Base-by-base conservation (phyloP, 2,888 invertebrate genomes). In the Epsilonema sp. region DNA sequence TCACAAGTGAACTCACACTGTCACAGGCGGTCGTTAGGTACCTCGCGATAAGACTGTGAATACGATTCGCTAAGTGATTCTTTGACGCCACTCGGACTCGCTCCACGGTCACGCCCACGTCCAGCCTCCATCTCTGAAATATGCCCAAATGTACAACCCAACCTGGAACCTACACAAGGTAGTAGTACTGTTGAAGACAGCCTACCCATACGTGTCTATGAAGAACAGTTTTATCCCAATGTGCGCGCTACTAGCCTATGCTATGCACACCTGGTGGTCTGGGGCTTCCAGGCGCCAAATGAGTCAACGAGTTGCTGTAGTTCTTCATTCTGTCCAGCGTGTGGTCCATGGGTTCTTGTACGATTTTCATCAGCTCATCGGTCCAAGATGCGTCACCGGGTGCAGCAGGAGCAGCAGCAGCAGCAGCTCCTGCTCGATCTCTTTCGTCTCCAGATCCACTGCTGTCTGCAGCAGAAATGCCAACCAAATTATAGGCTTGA, bases 341-440 rank as follows among this genome's bases (percentile, higher is more conserved):
- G 40, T 56, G 54, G 44, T 54, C 54, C 55, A 64, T 62, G 26
- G 63, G 63, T 50, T 63, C 63, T 26, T 57, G 54, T 22, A 63
- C 63, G 42, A 63, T 64, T 47, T 55, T 55, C 51, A 64, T 62
- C 52, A 63, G 54, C 48, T 64, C 57, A 47, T 64, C 62, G 20
- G 64, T 55, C 63, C 63, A 63, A n/a, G 55, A 23, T 2, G 13
- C 11, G 5, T 25, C 43, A 8, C 37, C 40, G 22, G 44, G 31
- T 8, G n/a, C 24, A 4, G 44, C 37, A 13, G 23, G 5, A 3
- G 42, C 31, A 20, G 39, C 20, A 5, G 39, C 39, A 8, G 31
- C 8, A 8, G 31, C 11, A 16, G 31, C 31, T n/a, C n/a, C n/a
- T n/a, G n/a, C n/a, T n/a, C n/a, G n/a, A 11, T 20, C 11, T 20